phyloP scores from a whole-genome alignment of 2,888 invertebrate genomes.

The Chrysotoxum bicinctum region DNA sequence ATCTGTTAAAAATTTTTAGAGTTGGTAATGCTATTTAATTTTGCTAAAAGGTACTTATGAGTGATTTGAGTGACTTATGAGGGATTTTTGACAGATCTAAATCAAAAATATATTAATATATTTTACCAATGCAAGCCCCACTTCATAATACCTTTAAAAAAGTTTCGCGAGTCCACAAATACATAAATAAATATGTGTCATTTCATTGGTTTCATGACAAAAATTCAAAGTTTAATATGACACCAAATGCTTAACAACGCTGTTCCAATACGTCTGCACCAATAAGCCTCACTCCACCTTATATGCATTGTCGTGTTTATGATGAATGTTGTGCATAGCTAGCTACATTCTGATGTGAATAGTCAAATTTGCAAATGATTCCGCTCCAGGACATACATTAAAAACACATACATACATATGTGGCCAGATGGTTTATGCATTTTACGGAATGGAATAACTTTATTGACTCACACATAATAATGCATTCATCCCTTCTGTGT shows the following conservation, averaged over 20 bases:
- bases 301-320: constrained; percentile 35
- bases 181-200: neutral
- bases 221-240: neutral
- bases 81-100: too few relatives aligned
- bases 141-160: too few relatives aligned
- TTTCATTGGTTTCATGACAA: neutral
- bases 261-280: neutral
- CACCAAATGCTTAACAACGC: neutral
- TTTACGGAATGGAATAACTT: constrained; percentile 57
- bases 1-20: too few relatives aligned
- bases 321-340: neutral
- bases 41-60: too few relatives aligned
- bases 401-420: constrained; percentile 34
- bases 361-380: constrained; percentile 55
- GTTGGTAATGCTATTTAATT: too few relatives aligned
- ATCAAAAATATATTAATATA: too few relatives aligned
- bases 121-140: too few relatives aligned
- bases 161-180: too few relatives aligned
- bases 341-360: constrained; percentile 23
- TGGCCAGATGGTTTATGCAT: constrained; percentile 64
- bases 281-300: neutral
- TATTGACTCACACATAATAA: constrained; percentile 70
- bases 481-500: constrained; percentile 46
- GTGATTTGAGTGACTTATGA: too few relatives aligned
- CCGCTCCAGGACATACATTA: constrained; percentile 37